Evolutionary conservation across 2,888 invertebrate species (phyloP).

Genomic region (Callinectes sapidus): DNA sequence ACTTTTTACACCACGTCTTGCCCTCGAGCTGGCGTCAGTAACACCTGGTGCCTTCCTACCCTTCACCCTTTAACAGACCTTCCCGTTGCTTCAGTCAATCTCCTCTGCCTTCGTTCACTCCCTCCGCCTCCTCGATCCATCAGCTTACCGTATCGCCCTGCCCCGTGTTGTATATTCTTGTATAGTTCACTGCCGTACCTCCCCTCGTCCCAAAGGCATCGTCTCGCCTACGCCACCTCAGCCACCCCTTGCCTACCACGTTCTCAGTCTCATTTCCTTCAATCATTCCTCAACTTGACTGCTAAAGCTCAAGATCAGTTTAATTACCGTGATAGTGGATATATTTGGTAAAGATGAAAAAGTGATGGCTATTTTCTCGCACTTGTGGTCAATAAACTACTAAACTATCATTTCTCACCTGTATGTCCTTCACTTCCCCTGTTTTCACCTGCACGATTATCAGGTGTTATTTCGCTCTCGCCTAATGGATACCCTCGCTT

Average conservation of each 20-base stretch:
- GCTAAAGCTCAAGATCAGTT: too few species aligned
- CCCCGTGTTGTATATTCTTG: neutral
- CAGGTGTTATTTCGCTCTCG: neutral
- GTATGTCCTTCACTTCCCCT: neutral
- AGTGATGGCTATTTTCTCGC: too few species aligned
- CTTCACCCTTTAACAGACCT: neutral
- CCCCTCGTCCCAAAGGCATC: neutral
- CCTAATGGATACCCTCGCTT: neutral
- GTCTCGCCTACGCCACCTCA: neutral
- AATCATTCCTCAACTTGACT: neutral
- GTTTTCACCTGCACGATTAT: neutral
- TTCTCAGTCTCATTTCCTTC: neutral
- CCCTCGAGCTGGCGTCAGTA: neutral
- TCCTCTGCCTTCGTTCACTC: slow-evolving; percentile 1
- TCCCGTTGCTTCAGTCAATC: slow-evolving; percentile 28
- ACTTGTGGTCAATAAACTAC: too few species aligned
- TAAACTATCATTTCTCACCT: neutral
- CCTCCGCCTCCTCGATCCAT: neutral
- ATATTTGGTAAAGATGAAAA: too few species aligned
- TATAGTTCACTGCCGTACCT: neutral
- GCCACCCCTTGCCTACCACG: neutral
- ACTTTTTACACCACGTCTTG: neutral
- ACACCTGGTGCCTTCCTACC: neutral
- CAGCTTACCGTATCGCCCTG: neutral
- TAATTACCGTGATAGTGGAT: too few species aligned